These are phyloP conservation scores for Coreoperca whiteheadi DNA, from an alignment of 2,113 vertebrate species.

Conservation along the genomic window DNA sequence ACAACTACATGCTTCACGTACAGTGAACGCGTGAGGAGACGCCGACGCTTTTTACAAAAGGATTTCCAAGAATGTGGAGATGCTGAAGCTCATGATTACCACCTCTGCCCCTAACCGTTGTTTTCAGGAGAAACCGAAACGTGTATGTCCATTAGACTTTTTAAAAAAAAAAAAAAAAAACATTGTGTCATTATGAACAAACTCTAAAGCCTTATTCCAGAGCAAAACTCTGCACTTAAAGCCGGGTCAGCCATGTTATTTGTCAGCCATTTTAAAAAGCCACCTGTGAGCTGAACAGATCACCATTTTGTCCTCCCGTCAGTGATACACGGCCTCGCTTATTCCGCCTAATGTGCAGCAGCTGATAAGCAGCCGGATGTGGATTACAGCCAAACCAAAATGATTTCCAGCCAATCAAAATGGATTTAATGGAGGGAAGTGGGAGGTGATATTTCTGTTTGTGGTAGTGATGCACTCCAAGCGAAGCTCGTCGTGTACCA, in stretches of 20 bases:
- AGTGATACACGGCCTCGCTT: neutral
- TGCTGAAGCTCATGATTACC: neutral
- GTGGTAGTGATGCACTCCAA: neutral
- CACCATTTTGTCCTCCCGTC: neutral
- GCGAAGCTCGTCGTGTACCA: too few relatives aligned
- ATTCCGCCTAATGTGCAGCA: conserved; percentile 38
- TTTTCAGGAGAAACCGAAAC: neutral
- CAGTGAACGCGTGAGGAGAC: neutral
- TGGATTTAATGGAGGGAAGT: conserved; percentile 4
- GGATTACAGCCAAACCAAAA: conserved; percentile 12
- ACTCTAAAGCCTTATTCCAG: too few relatives aligned
- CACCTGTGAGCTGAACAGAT: neutral
- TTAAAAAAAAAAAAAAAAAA: too few relatives aligned
- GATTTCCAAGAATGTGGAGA: neutral
- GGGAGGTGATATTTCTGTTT: neutral
- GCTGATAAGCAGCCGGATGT: conserved; percentile 40
- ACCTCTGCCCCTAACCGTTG: neutral
- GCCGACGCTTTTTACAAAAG: neutral
- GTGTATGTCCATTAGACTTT: neutral
- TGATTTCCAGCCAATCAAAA: neutral
- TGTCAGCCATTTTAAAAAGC: conserved; percentile 9
- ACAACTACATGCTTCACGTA: neutral
- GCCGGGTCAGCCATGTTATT: neutral
- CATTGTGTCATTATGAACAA: accelerated
- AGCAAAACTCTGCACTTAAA: neutral